phyloP scores from a whole-genome alignment of 2,113 vertebrate genomes.

The Myotis davidii region DNA sequence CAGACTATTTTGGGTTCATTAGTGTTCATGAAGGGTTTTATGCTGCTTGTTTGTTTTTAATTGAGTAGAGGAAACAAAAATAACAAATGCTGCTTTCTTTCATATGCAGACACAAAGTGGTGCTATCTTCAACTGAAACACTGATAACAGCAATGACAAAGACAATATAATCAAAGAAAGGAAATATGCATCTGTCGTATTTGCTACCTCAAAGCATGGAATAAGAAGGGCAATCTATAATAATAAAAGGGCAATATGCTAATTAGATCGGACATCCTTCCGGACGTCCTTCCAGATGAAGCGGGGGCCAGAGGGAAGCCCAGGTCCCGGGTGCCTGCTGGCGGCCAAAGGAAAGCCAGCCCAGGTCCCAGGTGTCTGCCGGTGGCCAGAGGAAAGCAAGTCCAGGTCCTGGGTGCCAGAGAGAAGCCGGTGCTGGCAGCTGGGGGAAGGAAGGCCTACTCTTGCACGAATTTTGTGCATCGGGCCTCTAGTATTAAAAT shows the following conservation, averaged over 20 bases:
- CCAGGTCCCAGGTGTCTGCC: too few relatives aligned
- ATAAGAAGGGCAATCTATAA: background rate
- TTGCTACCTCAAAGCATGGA: background rate
- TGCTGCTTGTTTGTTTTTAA: constrained; percentile 69
- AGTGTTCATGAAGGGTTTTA: constrained; percentile 60
- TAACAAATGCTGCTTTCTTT: constrained; percentile 39
- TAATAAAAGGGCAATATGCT: too few relatives aligned
- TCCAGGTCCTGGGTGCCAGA: too few relatives aligned
- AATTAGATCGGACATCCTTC: too few relatives aligned
- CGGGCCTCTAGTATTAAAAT: background rate
- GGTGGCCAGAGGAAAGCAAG: too few relatives aligned
- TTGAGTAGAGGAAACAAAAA: constrained; percentile 64
- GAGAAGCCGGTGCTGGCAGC: too few relatives aligned
- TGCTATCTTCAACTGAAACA: background rate
- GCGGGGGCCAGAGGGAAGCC: too few relatives aligned
- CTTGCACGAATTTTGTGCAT: too few relatives aligned
- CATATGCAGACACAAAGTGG: constrained; percentile 45
- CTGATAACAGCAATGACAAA: background rate
- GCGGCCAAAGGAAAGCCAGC: too few relatives aligned
- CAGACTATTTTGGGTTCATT: constrained; percentile 72
- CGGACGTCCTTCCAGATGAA: too few relatives aligned
- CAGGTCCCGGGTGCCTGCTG: too few relatives aligned
- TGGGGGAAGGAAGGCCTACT: too few relatives aligned
- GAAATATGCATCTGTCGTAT: background rate
- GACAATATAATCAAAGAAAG: background rate